Evolutionary conservation across 2,113 vertebrate genomes (phyloP), one percentile per base, ranked within the genome.

Genomic region (Ariopsis seemanni): DNA sequence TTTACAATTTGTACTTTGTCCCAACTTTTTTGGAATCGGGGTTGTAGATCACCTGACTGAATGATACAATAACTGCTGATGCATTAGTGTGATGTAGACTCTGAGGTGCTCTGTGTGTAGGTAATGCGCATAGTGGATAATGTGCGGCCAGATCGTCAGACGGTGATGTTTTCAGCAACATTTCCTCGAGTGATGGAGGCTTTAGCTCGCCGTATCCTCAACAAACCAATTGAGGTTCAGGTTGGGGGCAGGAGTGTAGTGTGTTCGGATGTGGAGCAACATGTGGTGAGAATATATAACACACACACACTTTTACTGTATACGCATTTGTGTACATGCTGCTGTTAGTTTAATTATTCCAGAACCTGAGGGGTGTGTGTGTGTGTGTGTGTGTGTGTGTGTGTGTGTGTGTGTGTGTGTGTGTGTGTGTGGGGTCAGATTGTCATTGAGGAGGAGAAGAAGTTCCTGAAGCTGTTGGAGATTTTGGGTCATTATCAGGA

Each of bases 51-150:
- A 42, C 34, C 34, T 42, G 2, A 42, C 34, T 42, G 52, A 53
- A 53, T 9, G 52, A 57, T 78, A 20, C 52, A 75, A 9, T 77
- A 55, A 78, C 25, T 27, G 22, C 75, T 15, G 27, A 69, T 69
- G 27, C 65, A 27, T 67, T 27, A 18, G 30, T 71, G 27, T 71
- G 67, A 71, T 17, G 27, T 15, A 18, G 4, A 67, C 65, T 27
- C 65, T 67, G 25, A 27, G 11, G 25, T 67, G 8, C 25, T 48
- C 1, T 58, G 57, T 90, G 2, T 91, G 71, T 88, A 99, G 98
- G 98, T 99, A 82, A 99, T 99, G 98, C 97, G 98, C 80, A 99
- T 99, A 90, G 96, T 99, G 92, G 98, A 99, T 93, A 99, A 99
- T 82, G 95, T 99, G 57, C 94, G 98, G 83, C 98, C 98, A 20